Percentiles rank a stretch among this genome's conserved stretches.
Conservation (phyloP, 2,113 vertebrate genomes). For the Physeter macrocephalus region DNA sequence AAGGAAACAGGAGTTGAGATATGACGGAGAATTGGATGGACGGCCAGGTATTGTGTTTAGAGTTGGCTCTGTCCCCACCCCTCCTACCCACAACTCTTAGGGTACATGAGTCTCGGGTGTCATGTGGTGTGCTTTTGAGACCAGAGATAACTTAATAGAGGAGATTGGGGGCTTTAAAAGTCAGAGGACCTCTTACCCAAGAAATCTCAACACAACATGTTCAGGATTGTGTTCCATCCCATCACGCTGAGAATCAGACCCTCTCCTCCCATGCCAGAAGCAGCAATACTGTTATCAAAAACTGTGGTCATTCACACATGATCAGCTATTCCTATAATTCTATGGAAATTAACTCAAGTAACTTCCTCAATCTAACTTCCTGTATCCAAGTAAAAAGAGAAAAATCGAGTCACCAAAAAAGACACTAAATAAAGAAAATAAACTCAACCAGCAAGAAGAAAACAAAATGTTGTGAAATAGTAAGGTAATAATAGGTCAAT, state of each 20-base stretch:
- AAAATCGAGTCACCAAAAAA: not conserved
- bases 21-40: not conserved
- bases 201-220: not conserved
- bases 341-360: not conserved
- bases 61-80: not conserved
- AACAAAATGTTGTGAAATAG: not conserved
- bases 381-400: not conserved
- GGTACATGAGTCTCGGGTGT: not conserved
- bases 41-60: not conserved
- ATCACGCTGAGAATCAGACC: not conserved
- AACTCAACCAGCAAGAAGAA: not conserved
- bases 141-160: not conserved
- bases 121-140: not conserved
- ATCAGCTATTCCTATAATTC: not conserved
- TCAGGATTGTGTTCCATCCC: not conserved
- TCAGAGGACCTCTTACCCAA: not conserved
- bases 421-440: not conserved
- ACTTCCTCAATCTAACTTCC: not conserved
- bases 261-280: not conserved
- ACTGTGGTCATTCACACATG: not conserved
- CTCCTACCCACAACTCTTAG: too few species aligned
- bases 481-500: not conserved
- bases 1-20: not conserved
- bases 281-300: not conserved
- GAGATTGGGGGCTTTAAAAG: not conserved